phyloP scores from a whole-genome alignment of 2,888 invertebrate genomes.

The Rugalucina vietnamica region DNA sequence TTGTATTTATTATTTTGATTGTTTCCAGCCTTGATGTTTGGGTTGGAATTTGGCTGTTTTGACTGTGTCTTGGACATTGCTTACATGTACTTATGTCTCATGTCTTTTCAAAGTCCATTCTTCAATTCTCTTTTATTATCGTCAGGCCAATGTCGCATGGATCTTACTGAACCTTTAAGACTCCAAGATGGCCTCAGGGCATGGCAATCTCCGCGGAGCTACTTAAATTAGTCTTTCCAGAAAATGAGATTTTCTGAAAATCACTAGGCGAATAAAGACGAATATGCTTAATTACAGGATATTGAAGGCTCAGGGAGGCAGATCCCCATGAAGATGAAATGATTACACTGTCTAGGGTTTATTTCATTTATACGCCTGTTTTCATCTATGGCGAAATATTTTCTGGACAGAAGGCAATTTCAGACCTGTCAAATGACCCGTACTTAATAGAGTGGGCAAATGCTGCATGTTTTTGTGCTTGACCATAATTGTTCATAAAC shows the following conservation, averaged over 20 bases:
- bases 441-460: constrained; percentile 1
- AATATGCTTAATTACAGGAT: constrained; percentile 3
- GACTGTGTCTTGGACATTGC: too few species aligned
- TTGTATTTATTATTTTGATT: too few species aligned
- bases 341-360: neutral
- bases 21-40: too few species aligned
- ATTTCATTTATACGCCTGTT: constrained; percentile 6
- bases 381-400: constrained; percentile 2
- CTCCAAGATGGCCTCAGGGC: neutral
- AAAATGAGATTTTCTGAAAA: constrained; percentile 12
- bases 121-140: neutral
- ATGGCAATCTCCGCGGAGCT: neutral
- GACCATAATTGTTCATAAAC: neutral
- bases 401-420: neutral
- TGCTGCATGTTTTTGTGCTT: constrained; percentile 1
- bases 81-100: too few species aligned
- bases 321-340: neutral
- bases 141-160: neutral
- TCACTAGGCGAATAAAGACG: too few species aligned
- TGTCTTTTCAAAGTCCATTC: too few species aligned
- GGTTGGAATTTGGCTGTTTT: too few species aligned
- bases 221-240: constrained; percentile 10
- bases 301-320: neutral
- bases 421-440: neutral
- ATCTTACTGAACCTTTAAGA: neutral